A percentile compares a stretch with the other conserved stretches of the same genome.
phyloP scores from a whole-genome alignment of 2,113 vertebrate genomes.

The Myrmecophaga tridactyla region DNA sequence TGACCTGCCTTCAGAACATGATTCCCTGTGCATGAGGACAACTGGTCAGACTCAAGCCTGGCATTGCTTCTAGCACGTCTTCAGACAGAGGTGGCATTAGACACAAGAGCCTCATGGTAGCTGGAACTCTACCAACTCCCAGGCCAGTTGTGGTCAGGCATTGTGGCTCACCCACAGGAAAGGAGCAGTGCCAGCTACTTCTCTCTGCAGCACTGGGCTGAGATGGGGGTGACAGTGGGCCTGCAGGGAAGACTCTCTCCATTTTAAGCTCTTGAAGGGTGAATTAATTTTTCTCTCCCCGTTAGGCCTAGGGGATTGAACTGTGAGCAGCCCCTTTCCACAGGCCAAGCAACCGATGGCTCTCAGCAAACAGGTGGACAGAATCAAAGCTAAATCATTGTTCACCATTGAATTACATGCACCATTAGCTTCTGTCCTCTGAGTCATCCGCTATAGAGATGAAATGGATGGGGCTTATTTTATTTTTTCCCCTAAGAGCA shows the following conservation, averaged over 20 bases:
- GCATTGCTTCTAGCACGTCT: background rate
- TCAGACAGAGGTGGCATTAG: background rate
- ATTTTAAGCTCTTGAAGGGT: background rate
- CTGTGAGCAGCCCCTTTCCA: background rate
- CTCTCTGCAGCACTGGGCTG: background rate
- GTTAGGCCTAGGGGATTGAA: background rate
- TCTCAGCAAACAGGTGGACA: background rate
- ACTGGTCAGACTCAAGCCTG: background rate
- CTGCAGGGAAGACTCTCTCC: background rate
- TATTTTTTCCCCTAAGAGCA: background rate
- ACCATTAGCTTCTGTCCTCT: background rate
- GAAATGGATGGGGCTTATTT: background rate
- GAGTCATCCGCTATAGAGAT: background rate
- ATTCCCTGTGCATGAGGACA: background rate
- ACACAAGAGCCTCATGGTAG: background rate
- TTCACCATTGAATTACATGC: background rate
- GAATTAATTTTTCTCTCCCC: background rate
- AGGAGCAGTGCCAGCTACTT: background rate
- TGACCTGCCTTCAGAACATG: background rate
- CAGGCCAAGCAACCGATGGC: background rate
- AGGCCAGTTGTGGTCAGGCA: background rate
- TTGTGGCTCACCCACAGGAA: background rate
- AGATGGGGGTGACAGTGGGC: fast-evolving
- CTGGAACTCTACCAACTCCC: background rate
- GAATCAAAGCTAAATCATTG: background rate